Conservation (phyloP, 2,113 vertebrate genomes). For the Mugil cephalus region DNA sequence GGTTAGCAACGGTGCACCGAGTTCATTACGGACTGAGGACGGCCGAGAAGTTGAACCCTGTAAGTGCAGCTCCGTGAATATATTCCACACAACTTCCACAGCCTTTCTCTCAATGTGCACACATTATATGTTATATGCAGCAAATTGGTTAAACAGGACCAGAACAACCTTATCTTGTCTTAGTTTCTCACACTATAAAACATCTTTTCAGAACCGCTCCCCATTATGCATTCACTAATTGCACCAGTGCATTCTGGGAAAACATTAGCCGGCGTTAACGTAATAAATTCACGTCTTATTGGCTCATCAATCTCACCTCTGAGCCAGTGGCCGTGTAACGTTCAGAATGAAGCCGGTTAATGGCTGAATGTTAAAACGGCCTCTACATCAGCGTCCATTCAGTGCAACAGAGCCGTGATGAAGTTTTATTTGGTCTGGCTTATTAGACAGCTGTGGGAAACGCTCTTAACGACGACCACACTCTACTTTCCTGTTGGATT, state of each 20-base stretch:
- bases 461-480: slow-evolving; percentile 21
- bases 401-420: slow-evolving; percentile 18
- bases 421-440: slow-evolving; percentile 50
- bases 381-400: slow-evolving; percentile 34
- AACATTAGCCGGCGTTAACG: slow-evolving; percentile 47
- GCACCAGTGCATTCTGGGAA: slow-evolving; percentile 53
- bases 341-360: slow-evolving; percentile 40
- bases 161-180: neutral
- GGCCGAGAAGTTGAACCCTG: neutral
- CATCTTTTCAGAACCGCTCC: slow-evolving; percentile 1
- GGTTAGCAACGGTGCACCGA: slow-evolving; percentile 20
- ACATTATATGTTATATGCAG: neutral
- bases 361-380: slow-evolving; percentile 43
- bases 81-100: neutral
- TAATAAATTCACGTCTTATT: slow-evolving; percentile 54
- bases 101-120: neutral
- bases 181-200: neutral
- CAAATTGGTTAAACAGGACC: neutral
- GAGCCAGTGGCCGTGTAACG: slow-evolving; percentile 21
- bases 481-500: neutral
- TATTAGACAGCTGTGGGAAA: slow-evolving; percentile 50
- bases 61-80: neutral
- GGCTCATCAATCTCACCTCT: slow-evolving; percentile 55
- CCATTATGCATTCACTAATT: slow-evolving; percentile 32
- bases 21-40: slow-evolving; percentile 14